Percentiles rank a stretch among this genome's conserved stretches.
phyloP scores from a whole-genome alignment of 2,113 vertebrate genomes.

The Oxyruncus cristatus region DNA sequence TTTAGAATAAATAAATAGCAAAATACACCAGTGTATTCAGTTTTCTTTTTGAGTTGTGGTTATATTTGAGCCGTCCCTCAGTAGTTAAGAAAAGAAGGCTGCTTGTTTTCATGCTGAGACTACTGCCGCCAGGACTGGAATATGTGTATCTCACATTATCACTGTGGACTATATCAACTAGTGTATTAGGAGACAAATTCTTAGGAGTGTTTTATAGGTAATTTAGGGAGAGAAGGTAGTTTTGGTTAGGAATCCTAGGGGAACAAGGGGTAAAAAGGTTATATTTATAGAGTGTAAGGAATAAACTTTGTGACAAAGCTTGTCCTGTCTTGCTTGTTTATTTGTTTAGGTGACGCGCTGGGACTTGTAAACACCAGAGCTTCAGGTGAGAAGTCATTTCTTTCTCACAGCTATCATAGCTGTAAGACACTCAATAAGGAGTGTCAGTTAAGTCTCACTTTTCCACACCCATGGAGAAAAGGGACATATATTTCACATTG shows the following conservation, averaged over 20 bases:
- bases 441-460: not conserved
- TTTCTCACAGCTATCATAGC: not conserved
- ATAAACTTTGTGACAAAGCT: not conserved
- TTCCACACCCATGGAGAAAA: not conserved
- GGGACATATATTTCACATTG: not conserved
- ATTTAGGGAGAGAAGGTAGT: not conserved
- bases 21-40: not conserved
- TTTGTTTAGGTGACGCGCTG: not conserved
- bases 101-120: not conserved
- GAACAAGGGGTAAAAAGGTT: not conserved
- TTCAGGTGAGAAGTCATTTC: conserved; percentile 13
- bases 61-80: not conserved
- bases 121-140: not conserved
- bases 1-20: not conserved
- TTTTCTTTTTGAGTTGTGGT: not conserved
- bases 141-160: not conserved
- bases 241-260: not conserved
- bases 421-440: not conserved
- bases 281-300: not conserved
- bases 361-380: not conserved
- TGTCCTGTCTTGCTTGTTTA: not conserved
- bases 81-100: not conserved
- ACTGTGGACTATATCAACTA: not conserved
- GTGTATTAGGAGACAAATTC: not conserved
- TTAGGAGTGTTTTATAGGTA: not conserved